phyloP scores from a whole-genome alignment of 2,888 invertebrate species.

The Nephrotoma guestfalica region DNA sequence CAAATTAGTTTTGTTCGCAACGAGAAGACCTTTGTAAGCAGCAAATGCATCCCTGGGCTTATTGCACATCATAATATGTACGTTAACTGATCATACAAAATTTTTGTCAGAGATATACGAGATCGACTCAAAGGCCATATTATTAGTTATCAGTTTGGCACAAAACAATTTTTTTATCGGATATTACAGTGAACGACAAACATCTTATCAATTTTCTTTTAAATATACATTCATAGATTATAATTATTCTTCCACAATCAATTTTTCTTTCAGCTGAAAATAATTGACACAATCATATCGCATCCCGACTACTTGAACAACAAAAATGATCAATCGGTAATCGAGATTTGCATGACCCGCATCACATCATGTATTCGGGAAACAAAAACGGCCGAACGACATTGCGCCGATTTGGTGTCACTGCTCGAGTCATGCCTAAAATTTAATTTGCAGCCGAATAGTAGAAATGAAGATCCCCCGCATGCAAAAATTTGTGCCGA shows the following conservation, averaged over 20 bases:
- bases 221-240: neutral
- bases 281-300: conserved; percentile 68
- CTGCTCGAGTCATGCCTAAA: conserved; percentile 76
- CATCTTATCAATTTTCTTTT: neutral
- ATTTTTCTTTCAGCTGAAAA: conserved; percentile 41
- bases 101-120: no score
- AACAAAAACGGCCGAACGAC: conserved; percentile 69
- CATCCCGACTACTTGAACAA: conserved; percentile 69
- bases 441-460: conserved; percentile 69
- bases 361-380: conserved; percentile 84
- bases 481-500: conserved; percentile 95
- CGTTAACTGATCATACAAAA: no score
- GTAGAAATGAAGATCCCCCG: conserved; percentile 76
- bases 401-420: conserved; percentile 69
- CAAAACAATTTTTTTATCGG: no score
- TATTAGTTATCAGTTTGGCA: no score
- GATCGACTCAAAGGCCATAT: no score
- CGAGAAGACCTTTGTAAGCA: no score
- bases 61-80: no score
- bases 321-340: conserved; percentile 86
- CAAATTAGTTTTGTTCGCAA: no score
- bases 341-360: conserved; percentile 86
- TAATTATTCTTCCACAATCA: neutral
- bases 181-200: no score
- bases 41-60: no score